A percentile compares a stretch with the other conserved stretches of the same genome.
Evolutionary conservation across 2,113 vertebrate species (phyloP).

Genomic region (Meriones unguiculatus): DNA sequence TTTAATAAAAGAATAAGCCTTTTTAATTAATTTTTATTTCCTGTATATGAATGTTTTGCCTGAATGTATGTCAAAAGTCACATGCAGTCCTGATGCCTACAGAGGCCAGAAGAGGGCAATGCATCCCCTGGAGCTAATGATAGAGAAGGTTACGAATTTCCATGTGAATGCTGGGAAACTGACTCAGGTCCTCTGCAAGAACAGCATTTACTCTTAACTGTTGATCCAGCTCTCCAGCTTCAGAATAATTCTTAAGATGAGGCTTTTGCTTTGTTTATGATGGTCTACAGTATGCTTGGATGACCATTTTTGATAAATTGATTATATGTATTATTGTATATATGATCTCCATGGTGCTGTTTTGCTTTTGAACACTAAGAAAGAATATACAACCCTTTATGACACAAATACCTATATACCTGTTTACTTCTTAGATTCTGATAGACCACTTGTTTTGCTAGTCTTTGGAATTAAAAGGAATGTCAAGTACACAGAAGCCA

Average conservation of each 20-base stretch:
- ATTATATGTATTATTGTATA: background rate
- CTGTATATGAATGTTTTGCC: background rate
- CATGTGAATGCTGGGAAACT: background rate
- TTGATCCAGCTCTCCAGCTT: background rate
- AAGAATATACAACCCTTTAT: constrained; percentile 20
- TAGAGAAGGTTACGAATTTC: background rate
- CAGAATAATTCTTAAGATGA: constrained; percentile 55
- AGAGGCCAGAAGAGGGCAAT: background rate
- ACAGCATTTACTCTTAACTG: background rate
- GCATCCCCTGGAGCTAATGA: too few species aligned
- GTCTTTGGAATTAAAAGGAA: constrained; percentile 87
- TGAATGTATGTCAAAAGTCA: background rate
- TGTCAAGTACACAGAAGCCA: constrained; percentile 90
- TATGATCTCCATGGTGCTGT: constrained; percentile 48
- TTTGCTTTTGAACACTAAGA: constrained; percentile 56
- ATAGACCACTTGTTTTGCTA: constrained; percentile 90
- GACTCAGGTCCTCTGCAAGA: background rate
- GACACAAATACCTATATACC: constrained; percentile 73
- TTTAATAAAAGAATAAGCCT: constrained; percentile 39
- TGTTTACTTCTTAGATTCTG: constrained; percentile 86
- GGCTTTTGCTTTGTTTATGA: constrained; percentile 62
- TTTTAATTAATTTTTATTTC: constrained; percentile 64
- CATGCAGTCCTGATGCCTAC: background rate
- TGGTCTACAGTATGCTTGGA: background rate
- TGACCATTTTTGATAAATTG: constrained; percentile 59